These are phyloP conservation scores for Theristicus caerulescens DNA, from an alignment of 2,113 vertebrate genomes.

Conservation along the genomic window DNA sequence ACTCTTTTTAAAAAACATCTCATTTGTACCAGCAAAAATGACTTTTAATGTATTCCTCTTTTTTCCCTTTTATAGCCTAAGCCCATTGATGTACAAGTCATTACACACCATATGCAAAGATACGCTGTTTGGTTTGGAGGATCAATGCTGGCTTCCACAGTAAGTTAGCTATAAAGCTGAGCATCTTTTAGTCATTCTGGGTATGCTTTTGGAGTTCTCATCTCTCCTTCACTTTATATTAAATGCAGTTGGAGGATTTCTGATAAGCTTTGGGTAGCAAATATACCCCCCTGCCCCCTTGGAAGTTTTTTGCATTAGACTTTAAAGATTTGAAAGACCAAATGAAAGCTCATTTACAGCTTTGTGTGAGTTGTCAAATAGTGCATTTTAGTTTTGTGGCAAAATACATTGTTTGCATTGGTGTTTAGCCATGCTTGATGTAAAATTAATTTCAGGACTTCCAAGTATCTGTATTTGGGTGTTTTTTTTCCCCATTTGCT, in stretches of 20 bases:
- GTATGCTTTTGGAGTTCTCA: neutral
- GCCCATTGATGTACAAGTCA: constrained; percentile 96
- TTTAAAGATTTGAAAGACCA: neutral
- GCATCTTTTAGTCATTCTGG: neutral
- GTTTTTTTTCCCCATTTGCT: neutral
- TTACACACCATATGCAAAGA: constrained; percentile 98
- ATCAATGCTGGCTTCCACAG: constrained; percentile 98
- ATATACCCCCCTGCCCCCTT: neutral
- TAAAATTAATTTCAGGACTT: neutral
- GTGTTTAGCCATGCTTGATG: fast-evolving
- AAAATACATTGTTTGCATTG: neutral
- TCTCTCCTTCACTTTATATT: neutral
- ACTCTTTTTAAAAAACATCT: neutral
- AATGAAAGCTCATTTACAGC: neutral
- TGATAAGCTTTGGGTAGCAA: neutral
- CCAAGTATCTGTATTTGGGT: neutral
- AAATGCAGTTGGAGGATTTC: neutral
- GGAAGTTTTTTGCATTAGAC: neutral
- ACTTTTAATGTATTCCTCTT: neutral
- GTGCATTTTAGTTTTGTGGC: neutral
- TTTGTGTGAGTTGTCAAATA: neutral
- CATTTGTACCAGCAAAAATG: neutral
- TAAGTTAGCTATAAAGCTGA: constrained; percentile 71
- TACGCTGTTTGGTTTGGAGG: constrained; percentile 98
- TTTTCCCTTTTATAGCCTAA: constrained; percentile 83